These are phyloP conservation scores for Acronicta alni DNA, from an alignment of 2,888 invertebrate species.

Conservation along the genomic window DNA sequence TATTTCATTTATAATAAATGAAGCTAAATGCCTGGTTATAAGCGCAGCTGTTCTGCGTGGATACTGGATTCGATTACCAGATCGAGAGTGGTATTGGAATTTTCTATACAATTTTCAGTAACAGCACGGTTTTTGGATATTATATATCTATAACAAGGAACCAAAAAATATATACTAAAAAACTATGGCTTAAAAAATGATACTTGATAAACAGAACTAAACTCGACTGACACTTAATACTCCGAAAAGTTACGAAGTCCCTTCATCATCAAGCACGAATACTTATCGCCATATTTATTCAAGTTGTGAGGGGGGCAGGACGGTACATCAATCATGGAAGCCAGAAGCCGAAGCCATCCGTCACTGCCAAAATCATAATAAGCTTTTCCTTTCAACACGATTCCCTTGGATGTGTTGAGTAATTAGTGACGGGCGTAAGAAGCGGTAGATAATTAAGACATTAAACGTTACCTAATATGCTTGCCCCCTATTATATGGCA, in stretches of 20 bases:
- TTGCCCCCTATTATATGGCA: no score
- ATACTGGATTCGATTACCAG: no score
- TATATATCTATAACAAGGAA: no score
- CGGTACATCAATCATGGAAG: slow-evolving; percentile 39
- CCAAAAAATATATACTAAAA: no score
- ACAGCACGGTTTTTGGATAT: no score
- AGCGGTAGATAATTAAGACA: slow-evolving; percentile 6
- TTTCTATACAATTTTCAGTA: no score
- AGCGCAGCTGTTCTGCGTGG: no score
- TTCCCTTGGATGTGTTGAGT: slow-evolving; percentile 20
- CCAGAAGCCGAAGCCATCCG: slow-evolving; percentile 33
- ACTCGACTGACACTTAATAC: neutral
- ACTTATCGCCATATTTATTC: slow-evolving; percentile 17
- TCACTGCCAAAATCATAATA: slow-evolving; percentile 54
- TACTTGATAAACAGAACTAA: neutral
- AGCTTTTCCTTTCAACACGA: slow-evolving; percentile 35
- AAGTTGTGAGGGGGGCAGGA: slow-evolving; percentile 3
- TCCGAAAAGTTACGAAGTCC: neutral
- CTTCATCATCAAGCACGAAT: slow-evolving; percentile 15
- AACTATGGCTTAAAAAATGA: no score
- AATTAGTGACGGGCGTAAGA: slow-evolving; percentile 40
- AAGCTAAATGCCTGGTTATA: no score
- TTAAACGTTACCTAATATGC: no score
- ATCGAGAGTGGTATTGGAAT: no score
- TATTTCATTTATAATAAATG: no score